A percentile compares a stretch with the other conserved stretches of the same genome.
These are phyloP conservation scores for Macrobrachium nipponense DNA, from an alignment of 1,140 invertebrate species.

Conservation along the genomic window DNA sequence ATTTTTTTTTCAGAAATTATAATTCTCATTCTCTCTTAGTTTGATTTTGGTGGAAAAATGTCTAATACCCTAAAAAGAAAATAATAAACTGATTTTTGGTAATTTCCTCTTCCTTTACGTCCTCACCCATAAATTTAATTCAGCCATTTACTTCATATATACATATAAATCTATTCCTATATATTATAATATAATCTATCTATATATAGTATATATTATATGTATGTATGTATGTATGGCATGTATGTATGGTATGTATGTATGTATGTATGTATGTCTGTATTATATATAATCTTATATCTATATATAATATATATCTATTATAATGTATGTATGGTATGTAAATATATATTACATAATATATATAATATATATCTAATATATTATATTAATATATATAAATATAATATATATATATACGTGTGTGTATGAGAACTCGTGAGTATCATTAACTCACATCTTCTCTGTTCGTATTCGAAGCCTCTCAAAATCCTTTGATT, in stretches of 20 bases:
- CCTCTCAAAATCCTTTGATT: too few species aligned
- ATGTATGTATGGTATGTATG: not conserved
- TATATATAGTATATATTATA: not conserved
- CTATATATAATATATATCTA: not conserved
- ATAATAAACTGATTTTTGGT: too few species aligned
- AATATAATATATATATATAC: conserved; percentile 20
- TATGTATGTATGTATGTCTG: conserved; percentile 9
- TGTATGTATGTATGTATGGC: not conserved
- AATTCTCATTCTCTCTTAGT: too few species aligned
- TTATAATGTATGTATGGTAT: not conserved
- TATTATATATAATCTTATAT: conserved; percentile 15
- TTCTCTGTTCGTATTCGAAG: too few species aligned
- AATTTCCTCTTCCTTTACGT: too few species aligned
- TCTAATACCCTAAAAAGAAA: too few species aligned
- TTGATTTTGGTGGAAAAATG: too few species aligned
- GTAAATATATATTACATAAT: conserved; percentile 3
- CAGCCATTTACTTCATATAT: too few species aligned
- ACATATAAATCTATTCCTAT: not conserved
- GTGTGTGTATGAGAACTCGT: not conserved
- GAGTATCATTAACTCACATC: too few species aligned
- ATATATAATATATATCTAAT: not conserved
- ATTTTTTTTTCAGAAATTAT: too few species aligned
- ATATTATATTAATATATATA: conserved; percentile 13
- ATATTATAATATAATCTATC: not conserved
- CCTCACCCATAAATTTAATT: too few species aligned